Conservation (phyloP, 1,140 invertebrate genomes). For the Cydia fagiglandana region DNA sequence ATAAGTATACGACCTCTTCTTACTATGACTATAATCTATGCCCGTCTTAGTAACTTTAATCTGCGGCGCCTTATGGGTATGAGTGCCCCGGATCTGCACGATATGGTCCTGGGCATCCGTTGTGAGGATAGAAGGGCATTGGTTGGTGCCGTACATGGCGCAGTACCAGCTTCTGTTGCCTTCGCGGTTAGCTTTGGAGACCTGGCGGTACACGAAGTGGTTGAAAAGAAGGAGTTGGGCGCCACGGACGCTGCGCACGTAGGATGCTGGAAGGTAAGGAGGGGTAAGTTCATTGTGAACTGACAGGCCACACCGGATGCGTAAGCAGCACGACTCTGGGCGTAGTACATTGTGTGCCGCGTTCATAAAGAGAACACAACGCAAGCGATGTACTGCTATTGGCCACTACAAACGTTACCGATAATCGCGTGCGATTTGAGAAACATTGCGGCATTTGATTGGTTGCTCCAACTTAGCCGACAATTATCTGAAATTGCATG, state of each 20-base stretch:
- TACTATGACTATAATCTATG: slow-evolving; percentile 24
- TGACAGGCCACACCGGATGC: too few relatives aligned
- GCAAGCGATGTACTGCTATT: too few relatives aligned
- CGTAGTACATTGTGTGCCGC: too few relatives aligned
- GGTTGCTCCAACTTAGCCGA: too few relatives aligned
- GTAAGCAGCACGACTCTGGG: too few relatives aligned
- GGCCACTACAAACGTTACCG: too few relatives aligned
- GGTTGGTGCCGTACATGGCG: slow-evolving; percentile 34
- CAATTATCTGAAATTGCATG: too few relatives aligned
- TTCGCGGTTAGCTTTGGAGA: slow-evolving; percentile 38
- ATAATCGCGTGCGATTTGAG: too few relatives aligned
- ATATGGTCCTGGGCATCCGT: slow-evolving; percentile 34
- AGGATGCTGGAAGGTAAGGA: slow-evolving; percentile 36
- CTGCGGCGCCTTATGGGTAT: slow-evolving; percentile 24
- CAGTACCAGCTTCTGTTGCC: slow-evolving; percentile 43
- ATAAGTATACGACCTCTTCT: background rate
- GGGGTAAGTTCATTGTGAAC: background rate
- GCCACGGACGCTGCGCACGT: slow-evolving; percentile 37
- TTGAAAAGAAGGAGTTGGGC: slow-evolving; percentile 36
- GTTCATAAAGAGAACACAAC: too few relatives aligned
- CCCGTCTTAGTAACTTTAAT: slow-evolving; percentile 29
- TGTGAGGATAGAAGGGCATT: slow-evolving; percentile 35
- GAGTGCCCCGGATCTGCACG: slow-evolving; percentile 33
- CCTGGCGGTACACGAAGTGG: slow-evolving; percentile 35
- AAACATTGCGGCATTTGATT: too few relatives aligned